These are phyloP conservation scores for Rhizomys pruinosus DNA, from an alignment of 2,113 vertebrate genomes.

Conservation along the genomic window DNA sequence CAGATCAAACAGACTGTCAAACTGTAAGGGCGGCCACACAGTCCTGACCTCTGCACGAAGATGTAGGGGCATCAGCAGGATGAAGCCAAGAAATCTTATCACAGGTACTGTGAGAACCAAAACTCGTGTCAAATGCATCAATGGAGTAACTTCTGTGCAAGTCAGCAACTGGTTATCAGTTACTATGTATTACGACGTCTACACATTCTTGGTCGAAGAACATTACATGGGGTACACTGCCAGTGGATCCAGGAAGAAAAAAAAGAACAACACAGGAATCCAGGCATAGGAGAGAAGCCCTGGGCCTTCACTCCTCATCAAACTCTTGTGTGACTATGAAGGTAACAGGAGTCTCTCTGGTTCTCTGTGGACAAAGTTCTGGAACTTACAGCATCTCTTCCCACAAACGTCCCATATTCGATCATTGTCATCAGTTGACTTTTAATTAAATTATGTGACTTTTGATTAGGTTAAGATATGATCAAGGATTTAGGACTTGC, in stretches of 20 bases:
- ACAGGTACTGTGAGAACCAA: background rate
- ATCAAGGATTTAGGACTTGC: background rate
- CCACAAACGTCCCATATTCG: background rate
- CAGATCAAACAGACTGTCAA: background rate
- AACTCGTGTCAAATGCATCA: background rate
- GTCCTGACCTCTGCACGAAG: background rate
- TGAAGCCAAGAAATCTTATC: background rate
- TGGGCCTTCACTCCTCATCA: background rate
- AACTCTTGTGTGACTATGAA: background rate
- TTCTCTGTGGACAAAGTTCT: background rate
- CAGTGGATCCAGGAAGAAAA: background rate
- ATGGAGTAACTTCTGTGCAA: background rate
- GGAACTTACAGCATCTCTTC: background rate
- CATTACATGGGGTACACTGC: accelerated
- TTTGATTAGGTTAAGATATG: background rate
- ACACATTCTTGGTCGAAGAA: no score
- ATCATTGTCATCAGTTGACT: background rate
- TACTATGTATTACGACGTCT: no score
- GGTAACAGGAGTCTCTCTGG: accelerated
- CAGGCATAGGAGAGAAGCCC: background rate
- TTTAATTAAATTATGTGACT: background rate
- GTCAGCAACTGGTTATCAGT: background rate
- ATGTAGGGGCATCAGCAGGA: no score
- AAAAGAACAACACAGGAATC: background rate
- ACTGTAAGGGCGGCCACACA: background rate